phyloP scores from a whole-genome alignment of 2,113 vertebrate genomes.

The Scomber colias region DNA sequence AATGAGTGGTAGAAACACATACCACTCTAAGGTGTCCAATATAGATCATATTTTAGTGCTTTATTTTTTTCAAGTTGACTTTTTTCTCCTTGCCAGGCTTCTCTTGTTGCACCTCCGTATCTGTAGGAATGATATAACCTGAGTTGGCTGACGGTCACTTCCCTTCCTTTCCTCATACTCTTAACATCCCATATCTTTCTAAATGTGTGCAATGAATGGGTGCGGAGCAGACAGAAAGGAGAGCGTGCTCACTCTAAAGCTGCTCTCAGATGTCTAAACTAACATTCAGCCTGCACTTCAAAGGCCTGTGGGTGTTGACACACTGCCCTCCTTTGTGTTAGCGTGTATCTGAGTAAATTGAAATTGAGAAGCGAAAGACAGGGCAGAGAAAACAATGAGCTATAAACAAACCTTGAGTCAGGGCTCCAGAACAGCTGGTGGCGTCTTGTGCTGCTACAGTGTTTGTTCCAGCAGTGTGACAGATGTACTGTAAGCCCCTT shows the following conservation, averaged over 20 bases:
- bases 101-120: constrained; percentile 20
- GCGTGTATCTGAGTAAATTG: constrained; percentile 71
- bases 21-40: constrained; percentile 39
- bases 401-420: constrained; percentile 67
- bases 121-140: constrained; percentile 7
- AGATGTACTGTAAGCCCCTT: constrained; percentile 74
- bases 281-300: constrained; percentile 71
- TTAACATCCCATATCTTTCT: constrained; percentile 18
- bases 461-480: constrained; percentile 79
- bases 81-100: background rate
- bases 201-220: constrained; percentile 44
- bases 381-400: constrained; percentile 62
- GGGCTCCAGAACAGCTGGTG: constrained; percentile 61
- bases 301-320: constrained; percentile 69
- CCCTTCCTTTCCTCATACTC: constrained; percentile 5
- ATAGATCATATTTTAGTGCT: constrained; percentile 35
- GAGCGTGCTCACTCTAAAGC: constrained; percentile 23
- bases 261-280: constrained; percentile 68
- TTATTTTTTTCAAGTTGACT: background rate
- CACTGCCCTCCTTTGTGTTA: constrained; percentile 69
- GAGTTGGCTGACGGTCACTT: constrained; percentile 18
- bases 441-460: constrained; percentile 59
- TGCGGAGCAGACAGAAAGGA: constrained; percentile 31
- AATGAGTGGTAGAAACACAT: constrained; percentile 31
- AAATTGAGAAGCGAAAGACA: constrained; percentile 67